phyloP scores from a whole-genome alignment of 1,140 invertebrate genomes.

The Oscheius sp. region DNA sequence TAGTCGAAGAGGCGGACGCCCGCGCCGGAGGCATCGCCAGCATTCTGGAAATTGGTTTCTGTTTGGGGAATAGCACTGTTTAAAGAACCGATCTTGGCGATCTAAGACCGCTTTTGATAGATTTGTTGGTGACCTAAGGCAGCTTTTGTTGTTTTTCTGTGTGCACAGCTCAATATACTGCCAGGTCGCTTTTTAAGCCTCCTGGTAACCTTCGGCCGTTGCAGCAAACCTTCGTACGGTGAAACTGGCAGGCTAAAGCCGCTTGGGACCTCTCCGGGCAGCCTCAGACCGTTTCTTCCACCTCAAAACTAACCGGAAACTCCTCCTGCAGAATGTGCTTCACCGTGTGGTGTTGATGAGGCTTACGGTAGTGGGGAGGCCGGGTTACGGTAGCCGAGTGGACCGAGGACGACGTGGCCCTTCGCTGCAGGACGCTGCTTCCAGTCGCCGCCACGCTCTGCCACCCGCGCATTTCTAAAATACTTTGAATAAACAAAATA shows the following conservation, averaged over 20 bases:
- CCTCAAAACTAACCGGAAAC: conserved; percentile 29
- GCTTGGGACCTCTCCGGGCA: no score
- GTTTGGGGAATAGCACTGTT: no score
- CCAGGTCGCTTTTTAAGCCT: no score
- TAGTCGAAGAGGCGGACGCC: conserved; percentile 53
- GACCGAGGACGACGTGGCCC: neutral
- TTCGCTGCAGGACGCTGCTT: neutral
- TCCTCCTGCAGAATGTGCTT: conserved; percentile 41
- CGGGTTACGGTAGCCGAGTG: conserved; percentile 6
- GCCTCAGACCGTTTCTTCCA: no score
- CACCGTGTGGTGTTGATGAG: conserved; percentile 20
- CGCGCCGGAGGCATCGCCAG: conserved; percentile 30
- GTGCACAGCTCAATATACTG: no score
- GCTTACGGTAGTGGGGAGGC: conserved; percentile 38
- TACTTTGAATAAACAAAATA: neutral
- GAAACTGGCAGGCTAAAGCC: no score
- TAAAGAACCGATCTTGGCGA: no score
- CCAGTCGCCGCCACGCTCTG: neutral
- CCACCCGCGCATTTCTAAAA: neutral
- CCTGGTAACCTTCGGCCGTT: no score
- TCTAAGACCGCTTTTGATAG: no score
- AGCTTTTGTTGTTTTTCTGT: no score
- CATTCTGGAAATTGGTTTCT: conserved; percentile 39
- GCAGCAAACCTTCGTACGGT: no score
- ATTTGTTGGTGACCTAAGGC: no score